A percentile compares a stretch with the other conserved stretches of the same genome.
phyloP scores from a whole-genome alignment of 2,797 vertebrate species.

The Chrysocyon brachyurus region DNA sequence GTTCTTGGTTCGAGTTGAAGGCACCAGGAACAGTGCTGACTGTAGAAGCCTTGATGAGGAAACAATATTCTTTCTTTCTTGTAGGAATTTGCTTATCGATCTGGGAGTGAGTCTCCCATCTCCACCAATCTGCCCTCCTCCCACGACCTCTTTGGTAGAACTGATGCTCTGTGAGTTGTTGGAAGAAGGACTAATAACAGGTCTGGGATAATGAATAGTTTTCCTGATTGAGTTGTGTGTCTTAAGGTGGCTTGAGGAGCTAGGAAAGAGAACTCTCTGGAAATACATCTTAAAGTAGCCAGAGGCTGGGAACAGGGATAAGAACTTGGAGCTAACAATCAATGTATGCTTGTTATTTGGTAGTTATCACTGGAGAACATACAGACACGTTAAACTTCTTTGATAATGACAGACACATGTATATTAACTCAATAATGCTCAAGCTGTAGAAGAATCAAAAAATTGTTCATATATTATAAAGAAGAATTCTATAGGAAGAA shows the following conservation, averaged over 20 bases:
- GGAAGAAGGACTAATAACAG: neutral
- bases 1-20: neutral
- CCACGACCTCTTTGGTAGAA: neutral
- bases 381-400: neutral
- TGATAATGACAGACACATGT: neutral
- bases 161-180: neutral
- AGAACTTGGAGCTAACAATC: neutral
- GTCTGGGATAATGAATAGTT: neutral
- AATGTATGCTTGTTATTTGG: neutral
- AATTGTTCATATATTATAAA: neutral
- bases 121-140: rapidly evolving
- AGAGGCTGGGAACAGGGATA: neutral
- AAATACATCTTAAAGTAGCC: neutral
- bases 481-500: neutral
- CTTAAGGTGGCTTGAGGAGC: neutral
- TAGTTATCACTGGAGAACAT: neutral
- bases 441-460: neutral
- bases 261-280: neutral
- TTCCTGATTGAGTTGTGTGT: neutral
- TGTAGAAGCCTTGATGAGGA: neutral
- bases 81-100: neutral
- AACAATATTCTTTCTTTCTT: neutral
- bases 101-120: neutral
- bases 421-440: neutral
- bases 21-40: neutral